phyloP scores from a whole-genome alignment of 2,888 invertebrate species.

The Mimumesa dahlbomi region DNA sequence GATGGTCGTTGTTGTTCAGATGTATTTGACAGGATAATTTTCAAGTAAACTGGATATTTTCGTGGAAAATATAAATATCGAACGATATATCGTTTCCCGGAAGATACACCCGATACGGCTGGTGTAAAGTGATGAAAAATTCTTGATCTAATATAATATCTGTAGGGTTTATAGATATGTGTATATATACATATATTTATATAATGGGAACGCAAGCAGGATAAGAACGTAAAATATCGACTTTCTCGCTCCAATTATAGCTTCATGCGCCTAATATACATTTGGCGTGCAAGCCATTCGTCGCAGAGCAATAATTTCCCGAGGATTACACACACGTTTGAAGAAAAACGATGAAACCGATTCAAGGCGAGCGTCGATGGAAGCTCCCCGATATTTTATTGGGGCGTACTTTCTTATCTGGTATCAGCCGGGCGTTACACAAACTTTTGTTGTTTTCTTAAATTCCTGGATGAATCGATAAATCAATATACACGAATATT shows the following conservation, averaged over 20 bases:
- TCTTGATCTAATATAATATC: too few relatives aligned
- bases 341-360: conserved; percentile 1
- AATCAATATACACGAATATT: conserved; percentile 27
- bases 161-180: too few relatives aligned
- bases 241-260: conserved; percentile 42
- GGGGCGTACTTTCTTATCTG: background rate
- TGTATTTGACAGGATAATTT: too few relatives aligned
- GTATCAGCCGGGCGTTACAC: background rate
- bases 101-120: too few relatives aligned
- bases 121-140: too few relatives aligned
- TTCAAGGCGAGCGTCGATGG: conserved; percentile 1
- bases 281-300: conserved; percentile 6
- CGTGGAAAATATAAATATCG: too few relatives aligned
- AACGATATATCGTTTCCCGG: too few relatives aligned
- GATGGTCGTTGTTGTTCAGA: background rate
- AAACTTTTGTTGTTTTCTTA: background rate
- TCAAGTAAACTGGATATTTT: too few relatives aligned
- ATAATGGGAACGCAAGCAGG: conserved; percentile 38
- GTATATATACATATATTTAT: too few relatives aligned
- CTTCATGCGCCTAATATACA: background rate
- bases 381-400: background rate
- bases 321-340: conserved; percentile 15
- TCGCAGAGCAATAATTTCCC: conserved; percentile 22
- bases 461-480: conserved; percentile 25
- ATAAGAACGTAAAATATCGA: conserved; percentile 28